Evolutionary conservation across 2,888 invertebrate genomes (phyloP), one percentile per base, ranked within the genome.

Genomic region (Leucoma salicis): DNA sequence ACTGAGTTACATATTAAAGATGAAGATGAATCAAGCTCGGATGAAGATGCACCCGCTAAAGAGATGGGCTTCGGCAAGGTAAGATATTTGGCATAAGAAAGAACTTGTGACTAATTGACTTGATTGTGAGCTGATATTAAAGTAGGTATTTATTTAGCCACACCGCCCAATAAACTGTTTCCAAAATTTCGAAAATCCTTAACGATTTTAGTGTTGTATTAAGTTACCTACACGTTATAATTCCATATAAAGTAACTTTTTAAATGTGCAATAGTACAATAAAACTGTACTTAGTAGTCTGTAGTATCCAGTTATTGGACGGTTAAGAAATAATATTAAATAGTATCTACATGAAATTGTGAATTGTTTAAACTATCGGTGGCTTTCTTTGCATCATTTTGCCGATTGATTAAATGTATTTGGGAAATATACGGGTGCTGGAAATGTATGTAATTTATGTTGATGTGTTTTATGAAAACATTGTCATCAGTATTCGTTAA

Each of bases 1-100:
- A 95, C 95, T 44, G 95, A 95, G 29, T 92, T 95, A 51, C 94
- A 93, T 53, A 63, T 94, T 14, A 90, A 92, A 24, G 91, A 91
- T 0, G 67, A 93, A 5, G 89, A 90, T 16, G 29, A 29, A 13
- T 92, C 92, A 31, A 91, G 91, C 18, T 91, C 92, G 14, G 92
- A 92, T 15, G 91, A 91, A 47, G 91, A 91, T 1, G 33, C 14
- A 1, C 44, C 71, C 2, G 83, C 82, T 1, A 88, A 79, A 53
- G 78, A 84, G 68, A 90, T 92, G 91, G 91, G 92, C 18, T 60
- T 90, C 39, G 87, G 87, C 55, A 82, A 91, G 90, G 92, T 92
- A 82, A 51, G 61, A 21, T n/a, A n/a, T 6, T 36, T 11, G 15
- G 21, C 21, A 5, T 21, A 8, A 21, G 21, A 21, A 21, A 21